Base-by-base conservation (phyloP, 2,797 vertebrate genomes). In the Danio tinwini region DNA sequence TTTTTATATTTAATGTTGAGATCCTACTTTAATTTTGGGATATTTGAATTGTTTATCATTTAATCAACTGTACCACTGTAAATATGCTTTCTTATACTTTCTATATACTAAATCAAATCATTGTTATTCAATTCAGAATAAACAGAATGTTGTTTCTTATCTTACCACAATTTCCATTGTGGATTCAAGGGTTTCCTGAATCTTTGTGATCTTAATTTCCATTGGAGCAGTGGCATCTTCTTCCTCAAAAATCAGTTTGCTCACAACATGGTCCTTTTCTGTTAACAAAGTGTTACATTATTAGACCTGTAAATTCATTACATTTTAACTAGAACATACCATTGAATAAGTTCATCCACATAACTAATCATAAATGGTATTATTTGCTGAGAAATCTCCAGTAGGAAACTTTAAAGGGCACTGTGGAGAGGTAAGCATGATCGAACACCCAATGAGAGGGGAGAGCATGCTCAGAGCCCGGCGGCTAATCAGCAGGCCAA, bases 151-250 rank as follows among this genome's bases (percentile, higher is more conserved):
- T 29, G 29, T 29, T 29, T 29, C 29, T 29, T 29, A 3, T 29
- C 5, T 29, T 75, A 91, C 89, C 83, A 83, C 77, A 70, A 80
- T 84, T 56, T 90, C 86, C 9, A 83, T 74, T 0, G 83, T 85
- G 81, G 72, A 81, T 67, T 86, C 82, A 49, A 88, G 86, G 21
- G 87, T 83, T 82, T 88, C 49, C 83, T 86, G 19, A 71, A 84
- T 64, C 64, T 84, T 73, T 67, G 75, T 86, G 14, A 7, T 64
- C 6, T 88, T 63, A n/a, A 45, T 12, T 69, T 88, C 82, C 83
- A 84, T 88, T 53, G 75, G 62, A 14, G 76, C 72, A 81, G 90
- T 87, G 58, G 76, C 80, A 58, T 85, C 85, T 8, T 83, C 65
- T 79, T 81, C 67, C 65, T 87, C 69, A 13, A 73, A 76, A 12